phyloP scores from a whole-genome alignment of 1,140 invertebrate genomes.

The Pogonus chalceus region DNA sequence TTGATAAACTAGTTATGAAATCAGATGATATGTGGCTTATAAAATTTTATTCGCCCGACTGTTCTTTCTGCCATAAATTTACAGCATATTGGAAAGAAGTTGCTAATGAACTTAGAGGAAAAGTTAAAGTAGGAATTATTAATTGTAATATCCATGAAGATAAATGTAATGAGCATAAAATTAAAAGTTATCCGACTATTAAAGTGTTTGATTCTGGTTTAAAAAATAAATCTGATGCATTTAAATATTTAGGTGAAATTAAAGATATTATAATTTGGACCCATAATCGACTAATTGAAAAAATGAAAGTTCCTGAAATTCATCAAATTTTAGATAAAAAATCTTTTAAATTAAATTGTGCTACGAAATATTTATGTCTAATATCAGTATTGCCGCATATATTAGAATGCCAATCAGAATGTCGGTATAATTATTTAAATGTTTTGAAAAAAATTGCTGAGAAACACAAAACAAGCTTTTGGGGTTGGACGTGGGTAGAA shows the following conservation, averaged over 20 bases:
- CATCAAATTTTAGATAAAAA: constrained; percentile 49
- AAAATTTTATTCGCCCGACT: constrained; percentile 96
- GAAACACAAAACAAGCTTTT: constrained; percentile 90
- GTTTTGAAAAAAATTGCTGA: constrained; percentile 70
- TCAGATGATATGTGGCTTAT: constrained; percentile 94
- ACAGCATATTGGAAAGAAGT: constrained; percentile 93
- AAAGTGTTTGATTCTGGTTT: constrained; percentile 84
- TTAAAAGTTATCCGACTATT: constrained; percentile 95
- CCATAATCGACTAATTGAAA: constrained; percentile 73
- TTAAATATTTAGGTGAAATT: constrained; percentile 79
- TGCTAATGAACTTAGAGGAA: constrained; percentile 88
- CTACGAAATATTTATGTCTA: constrained; percentile 82
- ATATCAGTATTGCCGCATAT: constrained; percentile 93
- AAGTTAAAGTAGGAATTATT: constrained; percentile 89
- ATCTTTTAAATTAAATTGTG: constrained; percentile 63
- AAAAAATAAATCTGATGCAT: constrained; percentile 57
- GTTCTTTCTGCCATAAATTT: constrained; percentile 92
- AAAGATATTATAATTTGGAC: constrained; percentile 89
- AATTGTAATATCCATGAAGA: constrained; percentile 87
- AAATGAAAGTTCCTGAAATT: constrained; percentile 84
- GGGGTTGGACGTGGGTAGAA: constrained; percentile 96
- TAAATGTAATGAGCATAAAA: constrained; percentile 66
- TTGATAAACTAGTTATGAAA: constrained; percentile 79
- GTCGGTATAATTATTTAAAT: constrained; percentile 81
- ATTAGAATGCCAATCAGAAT: constrained; percentile 91